phyloP scores from a whole-genome alignment of 30 jellyfish, hydroid and myxozoan species.

The Rhopilema esculentum region DNA sequence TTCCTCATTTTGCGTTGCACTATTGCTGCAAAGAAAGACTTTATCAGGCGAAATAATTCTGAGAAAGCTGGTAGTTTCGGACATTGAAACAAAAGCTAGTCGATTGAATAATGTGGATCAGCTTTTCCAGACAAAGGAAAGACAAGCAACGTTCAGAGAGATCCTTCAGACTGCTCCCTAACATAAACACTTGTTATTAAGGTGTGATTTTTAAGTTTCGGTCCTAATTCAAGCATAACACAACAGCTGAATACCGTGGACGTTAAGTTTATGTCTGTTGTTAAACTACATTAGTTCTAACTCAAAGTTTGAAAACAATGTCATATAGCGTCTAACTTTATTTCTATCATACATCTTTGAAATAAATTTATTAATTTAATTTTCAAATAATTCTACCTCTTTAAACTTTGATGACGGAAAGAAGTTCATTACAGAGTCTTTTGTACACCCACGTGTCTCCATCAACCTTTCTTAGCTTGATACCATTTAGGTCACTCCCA shows the following conservation, averaged over 20 bases:
- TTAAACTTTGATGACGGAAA: conserved; percentile 63
- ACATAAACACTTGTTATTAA: no score
- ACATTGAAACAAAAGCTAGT: no score
- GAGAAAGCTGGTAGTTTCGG: no score
- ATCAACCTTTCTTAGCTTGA: conserved; percentile 84
- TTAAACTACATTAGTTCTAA: not conserved
- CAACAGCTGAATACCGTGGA: not conserved
- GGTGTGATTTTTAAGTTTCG: not conserved
- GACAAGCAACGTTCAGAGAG: no score
- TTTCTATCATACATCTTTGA: not conserved
- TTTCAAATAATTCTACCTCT: conserved; percentile 22
- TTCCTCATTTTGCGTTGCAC: no score
- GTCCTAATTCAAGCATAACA: no score
- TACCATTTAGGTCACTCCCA: conserved; percentile 76
- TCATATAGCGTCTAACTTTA: not conserved
- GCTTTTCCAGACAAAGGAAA: no score
- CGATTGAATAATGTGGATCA: no score
- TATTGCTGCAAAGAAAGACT: no score
- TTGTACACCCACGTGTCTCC: conserved; percentile 95
- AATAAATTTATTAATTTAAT: conserved; percentile 23
- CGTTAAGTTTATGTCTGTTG: not conserved
- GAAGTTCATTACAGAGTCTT: conserved; percentile 81
- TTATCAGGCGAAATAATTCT: no score
- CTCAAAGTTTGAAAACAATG: not conserved
- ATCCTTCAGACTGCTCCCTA: no score